Evolutionary conservation across 1,140 invertebrate genomes (phyloP).

Genomic region (Aporrectodea caliginosa): DNA sequence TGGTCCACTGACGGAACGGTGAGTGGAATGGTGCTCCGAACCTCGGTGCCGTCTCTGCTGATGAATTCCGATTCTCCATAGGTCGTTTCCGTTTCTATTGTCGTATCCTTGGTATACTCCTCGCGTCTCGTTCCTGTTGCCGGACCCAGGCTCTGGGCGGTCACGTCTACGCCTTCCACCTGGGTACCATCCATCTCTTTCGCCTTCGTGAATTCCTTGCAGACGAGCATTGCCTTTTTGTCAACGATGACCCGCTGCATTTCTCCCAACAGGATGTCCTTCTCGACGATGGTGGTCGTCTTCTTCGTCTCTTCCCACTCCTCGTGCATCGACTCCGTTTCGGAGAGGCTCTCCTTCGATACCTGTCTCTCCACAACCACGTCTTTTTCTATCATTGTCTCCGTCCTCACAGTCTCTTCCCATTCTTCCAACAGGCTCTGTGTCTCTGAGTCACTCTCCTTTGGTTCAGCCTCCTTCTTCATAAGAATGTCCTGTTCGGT

Average conservation of each 20-base stretch:
- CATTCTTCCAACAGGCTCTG: constrained; percentile 10
- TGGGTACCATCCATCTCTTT: background rate
- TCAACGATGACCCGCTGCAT: background rate
- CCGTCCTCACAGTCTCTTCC: background rate
- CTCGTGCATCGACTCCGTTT: constrained; percentile 18
- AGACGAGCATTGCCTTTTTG: background rate
- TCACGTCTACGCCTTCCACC: background rate
- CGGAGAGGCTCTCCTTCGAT: constrained; percentile 11
- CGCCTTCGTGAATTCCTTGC: background rate
- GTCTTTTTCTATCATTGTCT: constrained; percentile 14
- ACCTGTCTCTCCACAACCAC: background rate
- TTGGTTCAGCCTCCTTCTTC: background rate
- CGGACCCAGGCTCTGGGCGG: background rate
- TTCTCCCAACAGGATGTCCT: constrained; percentile 5
- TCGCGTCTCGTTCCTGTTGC: background rate
- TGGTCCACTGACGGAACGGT: constrained; percentile 43
- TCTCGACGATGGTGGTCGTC: constrained; percentile 16
- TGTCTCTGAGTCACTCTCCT: background rate
- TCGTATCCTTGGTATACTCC: background rate
- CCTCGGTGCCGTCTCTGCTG: constrained; percentile 14
- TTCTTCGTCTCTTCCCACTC: constrained; percentile 19
- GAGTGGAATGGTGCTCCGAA: constrained; percentile 7
- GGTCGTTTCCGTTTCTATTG: constrained; percentile 9
- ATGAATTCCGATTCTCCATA: constrained; percentile 4
- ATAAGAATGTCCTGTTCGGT: background rate